Percentiles rank a stretch among this genome's conserved stretches.
phyloP scores from a whole-genome alignment of 2,113 vertebrate genomes.

The Thinocorus orbignyianus region DNA sequence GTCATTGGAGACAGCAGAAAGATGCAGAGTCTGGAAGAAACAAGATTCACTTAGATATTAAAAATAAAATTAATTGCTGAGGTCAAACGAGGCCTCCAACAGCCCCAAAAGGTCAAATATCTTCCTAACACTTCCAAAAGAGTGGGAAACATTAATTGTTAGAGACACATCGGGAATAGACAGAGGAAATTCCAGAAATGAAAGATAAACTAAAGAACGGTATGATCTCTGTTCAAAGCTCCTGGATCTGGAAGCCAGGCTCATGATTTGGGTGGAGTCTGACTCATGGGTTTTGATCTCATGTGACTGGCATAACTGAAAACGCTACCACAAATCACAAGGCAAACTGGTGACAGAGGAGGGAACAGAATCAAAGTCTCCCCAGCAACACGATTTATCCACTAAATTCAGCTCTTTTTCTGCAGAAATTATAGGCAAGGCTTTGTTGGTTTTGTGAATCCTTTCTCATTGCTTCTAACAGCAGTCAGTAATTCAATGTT shows the following conservation, averaged over 20 bases:
- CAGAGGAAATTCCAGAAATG: slow-evolving; percentile 35
- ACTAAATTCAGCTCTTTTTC: slow-evolving; percentile 6
- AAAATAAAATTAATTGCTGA: neutral
- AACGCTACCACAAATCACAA: slow-evolving; percentile 56
- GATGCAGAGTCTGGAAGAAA: neutral
- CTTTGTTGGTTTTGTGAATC: neutral
- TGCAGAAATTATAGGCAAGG: slow-evolving; percentile 13
- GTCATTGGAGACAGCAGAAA: neutral
- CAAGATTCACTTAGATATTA: neutral
- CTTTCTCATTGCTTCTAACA: neutral
- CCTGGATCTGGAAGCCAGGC: slow-evolving; percentile 32
- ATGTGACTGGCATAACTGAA: slow-evolving; percentile 54
- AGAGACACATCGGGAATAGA: neutral
- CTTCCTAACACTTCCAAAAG: neutral
- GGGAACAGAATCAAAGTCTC: slow-evolving; percentile 30
- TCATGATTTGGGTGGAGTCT: slow-evolving; percentile 52
- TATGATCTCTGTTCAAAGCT: slow-evolving; percentile 33
- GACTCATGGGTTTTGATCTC: slow-evolving; percentile 52
- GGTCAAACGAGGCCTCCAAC: neutral
- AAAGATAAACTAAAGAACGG: neutral
- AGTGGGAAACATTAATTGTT: slow-evolving; percentile 22
- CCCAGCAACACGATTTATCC: slow-evolving; percentile 41
- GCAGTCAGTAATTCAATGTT: neutral
- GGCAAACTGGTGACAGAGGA: slow-evolving; percentile 47
- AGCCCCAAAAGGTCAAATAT: neutral